Evolutionary conservation across 2,888 invertebrate genomes (phyloP).

Genomic region (Pollenia griseotomentosa): DNA sequence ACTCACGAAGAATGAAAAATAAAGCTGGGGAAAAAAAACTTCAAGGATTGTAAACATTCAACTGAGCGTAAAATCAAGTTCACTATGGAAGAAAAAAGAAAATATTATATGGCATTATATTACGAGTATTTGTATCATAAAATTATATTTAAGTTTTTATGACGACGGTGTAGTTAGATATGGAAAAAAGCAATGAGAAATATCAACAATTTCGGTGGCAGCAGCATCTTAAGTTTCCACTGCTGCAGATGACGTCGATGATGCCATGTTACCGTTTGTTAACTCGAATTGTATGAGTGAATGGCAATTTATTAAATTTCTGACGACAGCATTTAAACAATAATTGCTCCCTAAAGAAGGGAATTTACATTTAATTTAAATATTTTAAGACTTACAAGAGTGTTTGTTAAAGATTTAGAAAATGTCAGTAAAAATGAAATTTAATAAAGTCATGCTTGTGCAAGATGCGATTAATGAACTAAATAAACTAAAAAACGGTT

Average conservation of each 20-base stretch:
- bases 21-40: slow-evolving; percentile 43
- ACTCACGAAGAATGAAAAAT: slow-evolving; percentile 21
- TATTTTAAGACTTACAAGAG: no score
- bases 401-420: no score
- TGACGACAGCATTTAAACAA: slow-evolving; percentile 3
- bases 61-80: slow-evolving; percentile 76
- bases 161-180: slow-evolving; percentile 41
- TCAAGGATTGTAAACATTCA: slow-evolving; percentile 73
- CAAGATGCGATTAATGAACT: no score
- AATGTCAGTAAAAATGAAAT: no score
- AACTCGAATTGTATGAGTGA: slow-evolving; percentile 22
- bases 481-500: no score
- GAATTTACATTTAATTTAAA: no score
- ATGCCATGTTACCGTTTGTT: slow-evolving; percentile 42
- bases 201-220: slow-evolving; percentile 8
- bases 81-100: slow-evolving; percentile 55
- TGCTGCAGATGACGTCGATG: neutral
- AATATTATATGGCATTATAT: slow-evolving; percentile 60
- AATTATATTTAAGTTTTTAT: slow-evolving; percentile 59
- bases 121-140: slow-evolving; percentile 63
- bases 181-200: neutral
- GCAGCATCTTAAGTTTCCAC: slow-evolving; percentile 14
- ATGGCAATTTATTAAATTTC: slow-evolving; percentile 6
- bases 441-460: no score
- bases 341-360: neutral